These are phyloP conservation scores for Mellivora capensis DNA, from an alignment of 2,113 vertebrate species.

Conservation along the genomic window DNA sequence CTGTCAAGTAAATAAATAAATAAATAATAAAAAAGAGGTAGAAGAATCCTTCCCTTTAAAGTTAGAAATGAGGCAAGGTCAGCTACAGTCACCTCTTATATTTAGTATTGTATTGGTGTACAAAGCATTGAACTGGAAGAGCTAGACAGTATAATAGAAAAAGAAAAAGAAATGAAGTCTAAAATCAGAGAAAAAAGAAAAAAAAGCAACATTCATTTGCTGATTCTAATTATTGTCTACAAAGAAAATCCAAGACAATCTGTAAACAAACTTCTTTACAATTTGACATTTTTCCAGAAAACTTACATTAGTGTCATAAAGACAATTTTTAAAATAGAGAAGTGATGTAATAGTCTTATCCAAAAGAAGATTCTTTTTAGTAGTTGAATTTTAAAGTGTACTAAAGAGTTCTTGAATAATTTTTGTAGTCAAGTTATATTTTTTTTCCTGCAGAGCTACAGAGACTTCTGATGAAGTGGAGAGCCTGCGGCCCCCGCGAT, in stretches of 20 bases:
- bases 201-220: not conserved
- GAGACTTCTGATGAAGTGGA: slow-evolving; percentile 91
- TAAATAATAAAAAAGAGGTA: too few relatives aligned
- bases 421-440: not conserved
- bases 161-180: not conserved
- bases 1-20: too few relatives aligned
- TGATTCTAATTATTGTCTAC: not conserved
- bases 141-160: not conserved
- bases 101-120: not conserved
- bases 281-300: slow-evolving; percentile 2
- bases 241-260: not conserved
- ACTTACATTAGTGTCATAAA: not conserved
- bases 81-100: not conserved
- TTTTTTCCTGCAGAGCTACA: slow-evolving; percentile 86
- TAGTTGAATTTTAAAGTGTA: not conserved
- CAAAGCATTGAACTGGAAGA: not conserved
- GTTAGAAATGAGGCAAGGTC: not conserved
- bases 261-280: not conserved
- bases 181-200: not conserved
- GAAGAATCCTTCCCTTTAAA: not conserved
- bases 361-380: not conserved
- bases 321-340: not conserved
- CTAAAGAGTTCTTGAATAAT: not conserved
- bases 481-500: slow-evolving; percentile 93
- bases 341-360: not conserved